phyloP scores from a whole-genome alignment of 2,888 invertebrate species.

The Drosophila atroscutellata region DNA sequence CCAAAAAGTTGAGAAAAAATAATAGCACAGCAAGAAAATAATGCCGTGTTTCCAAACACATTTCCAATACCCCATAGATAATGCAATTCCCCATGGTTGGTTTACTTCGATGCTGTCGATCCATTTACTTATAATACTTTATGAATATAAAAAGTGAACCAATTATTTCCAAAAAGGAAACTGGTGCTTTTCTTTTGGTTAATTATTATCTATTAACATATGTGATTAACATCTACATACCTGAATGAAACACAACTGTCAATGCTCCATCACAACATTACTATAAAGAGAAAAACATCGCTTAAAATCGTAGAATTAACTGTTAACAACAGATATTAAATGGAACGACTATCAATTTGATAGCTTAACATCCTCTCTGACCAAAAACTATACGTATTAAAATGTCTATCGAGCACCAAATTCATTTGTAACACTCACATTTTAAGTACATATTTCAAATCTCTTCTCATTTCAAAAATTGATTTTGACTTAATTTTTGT shows the following conservation, averaged over 20 bases:
- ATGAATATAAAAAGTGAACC: not conserved
- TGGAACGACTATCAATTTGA: not conserved
- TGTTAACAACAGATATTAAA: not conserved
- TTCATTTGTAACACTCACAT: not conserved
- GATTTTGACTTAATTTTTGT: no score
- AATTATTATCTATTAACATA: conserved; percentile 62
- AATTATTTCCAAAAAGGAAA: not conserved
- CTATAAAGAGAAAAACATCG: not conserved
- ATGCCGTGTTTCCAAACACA: no score
- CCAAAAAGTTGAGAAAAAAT: no score
- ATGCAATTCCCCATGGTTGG: no score
- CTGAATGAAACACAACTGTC: conserved; percentile 25
- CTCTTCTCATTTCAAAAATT: no score
- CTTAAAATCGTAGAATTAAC: not conserved
- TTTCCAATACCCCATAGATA: no score
- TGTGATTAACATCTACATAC: conserved; percentile 73
- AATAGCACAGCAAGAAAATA: no score
- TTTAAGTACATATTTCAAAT: not conserved
- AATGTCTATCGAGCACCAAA: not conserved
- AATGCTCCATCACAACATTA: not conserved
- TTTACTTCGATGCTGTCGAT: no score
- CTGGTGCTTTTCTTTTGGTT: not conserved
- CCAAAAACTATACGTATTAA: not conserved
- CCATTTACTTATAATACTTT: not conserved
- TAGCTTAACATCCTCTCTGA: not conserved